Percentiles rank a stretch among this genome's conserved stretches.
Evolutionary conservation across 2,113 vertebrate genomes (phyloP).

Genomic region (Salvator merianae): DNA sequence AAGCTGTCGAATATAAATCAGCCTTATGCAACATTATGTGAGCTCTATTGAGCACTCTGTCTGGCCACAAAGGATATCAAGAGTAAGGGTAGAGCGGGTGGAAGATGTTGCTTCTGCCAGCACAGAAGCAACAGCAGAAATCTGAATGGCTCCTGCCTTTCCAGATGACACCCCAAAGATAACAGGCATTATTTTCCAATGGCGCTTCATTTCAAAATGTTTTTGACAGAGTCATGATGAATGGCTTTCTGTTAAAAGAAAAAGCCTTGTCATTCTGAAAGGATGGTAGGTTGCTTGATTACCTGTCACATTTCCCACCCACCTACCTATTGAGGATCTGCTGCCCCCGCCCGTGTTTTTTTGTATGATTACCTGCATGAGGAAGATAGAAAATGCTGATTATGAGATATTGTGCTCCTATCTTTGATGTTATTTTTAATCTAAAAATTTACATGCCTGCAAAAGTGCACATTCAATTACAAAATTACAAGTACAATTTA

Average conservation of each 20-base stretch:
- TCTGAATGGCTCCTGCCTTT: conserved; percentile 20
- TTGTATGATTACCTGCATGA: too few species aligned
- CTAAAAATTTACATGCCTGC: too few species aligned
- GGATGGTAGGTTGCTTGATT: conserved; percentile 49
- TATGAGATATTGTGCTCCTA: too few species aligned
- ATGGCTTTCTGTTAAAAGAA: conserved; percentile 25
- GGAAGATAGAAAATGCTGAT: too few species aligned
- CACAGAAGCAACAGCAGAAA: conserved; percentile 13
- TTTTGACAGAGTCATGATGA: conserved; percentile 2
- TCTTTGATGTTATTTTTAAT: too few species aligned
- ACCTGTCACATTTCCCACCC: conserved; percentile 49
- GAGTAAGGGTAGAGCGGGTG: not conserved
- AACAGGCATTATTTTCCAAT: conserved; percentile 10
- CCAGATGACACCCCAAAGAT: conserved; percentile 18
- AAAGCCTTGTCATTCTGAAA: conserved; percentile 41
- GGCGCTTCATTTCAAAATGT: not conserved
- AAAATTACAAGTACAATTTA: too few species aligned
- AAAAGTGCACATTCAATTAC: too few species aligned
- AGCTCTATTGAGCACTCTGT: not conserved
- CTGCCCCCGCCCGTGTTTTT: conserved; percentile 33
- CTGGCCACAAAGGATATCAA: conserved; percentile 13
- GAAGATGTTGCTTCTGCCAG: not conserved
- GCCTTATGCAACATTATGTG: conserved; percentile 3
- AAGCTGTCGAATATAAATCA: conserved; percentile 15
- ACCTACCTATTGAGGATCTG: conserved; percentile 44